phyloP scores from a whole-genome alignment of 2,113 vertebrate species.

The Cepphus grylle region DNA sequence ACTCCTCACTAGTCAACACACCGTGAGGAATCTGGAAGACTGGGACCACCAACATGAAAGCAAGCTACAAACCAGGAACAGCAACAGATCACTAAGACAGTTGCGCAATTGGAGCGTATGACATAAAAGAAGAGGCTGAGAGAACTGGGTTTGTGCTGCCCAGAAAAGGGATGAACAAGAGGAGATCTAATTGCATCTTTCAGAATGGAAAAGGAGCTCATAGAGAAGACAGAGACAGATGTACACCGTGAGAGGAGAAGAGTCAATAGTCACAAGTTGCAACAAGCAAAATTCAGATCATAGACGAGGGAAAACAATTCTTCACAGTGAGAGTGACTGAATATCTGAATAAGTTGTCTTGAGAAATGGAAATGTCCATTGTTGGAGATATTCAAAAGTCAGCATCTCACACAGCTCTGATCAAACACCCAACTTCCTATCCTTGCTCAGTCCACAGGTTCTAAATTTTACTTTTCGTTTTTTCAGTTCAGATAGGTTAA shows the following conservation, averaged over 20 bases:
- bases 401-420: background rate
- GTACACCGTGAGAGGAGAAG: background rate
- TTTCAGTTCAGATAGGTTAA: background rate
- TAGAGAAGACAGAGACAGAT: background rate
- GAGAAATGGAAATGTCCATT: background rate
- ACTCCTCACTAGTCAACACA: background rate
- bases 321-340: background rate
- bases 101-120: fast-evolving
- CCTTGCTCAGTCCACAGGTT: background rate
- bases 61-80: background rate
- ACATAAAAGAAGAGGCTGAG: background rate
- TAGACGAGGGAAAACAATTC: background rate
- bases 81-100: fast-evolving
- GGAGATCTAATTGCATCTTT: background rate
- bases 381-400: background rate
- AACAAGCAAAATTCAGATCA: background rate
- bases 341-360: background rate
- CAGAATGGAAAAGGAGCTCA: background rate
- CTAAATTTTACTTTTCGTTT: background rate
- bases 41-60: background rate
- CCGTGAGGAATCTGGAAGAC: background rate
- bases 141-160: background rate
- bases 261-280: background rate
- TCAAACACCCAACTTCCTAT: background rate
- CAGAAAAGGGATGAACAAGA: background rate